These are phyloP conservation scores for Chloebia gouldiae DNA, from an alignment of 2,113 vertebrate genomes.

Conservation along the genomic window DNA sequence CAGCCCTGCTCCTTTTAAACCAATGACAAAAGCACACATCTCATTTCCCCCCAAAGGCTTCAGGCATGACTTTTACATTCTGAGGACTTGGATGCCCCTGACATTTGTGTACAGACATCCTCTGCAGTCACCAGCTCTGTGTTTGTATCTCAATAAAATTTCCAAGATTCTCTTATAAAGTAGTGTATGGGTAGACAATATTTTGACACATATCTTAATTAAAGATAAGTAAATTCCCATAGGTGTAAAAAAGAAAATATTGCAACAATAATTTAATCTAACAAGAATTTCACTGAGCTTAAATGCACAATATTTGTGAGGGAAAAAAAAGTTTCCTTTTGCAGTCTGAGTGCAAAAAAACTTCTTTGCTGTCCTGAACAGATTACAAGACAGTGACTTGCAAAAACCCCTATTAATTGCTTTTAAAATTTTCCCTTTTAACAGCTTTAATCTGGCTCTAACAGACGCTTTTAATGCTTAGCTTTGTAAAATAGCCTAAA, in stretches of 20 bases:
- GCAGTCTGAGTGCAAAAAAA: background rate
- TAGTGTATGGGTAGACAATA: background rate
- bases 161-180: background rate
- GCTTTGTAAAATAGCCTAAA: background rate
- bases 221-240: background rate
- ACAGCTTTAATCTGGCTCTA: background rate
- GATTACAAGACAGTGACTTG: background rate
- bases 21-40: background rate
- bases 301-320: background rate
- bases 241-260: accelerated
- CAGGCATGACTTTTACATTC: accelerated
- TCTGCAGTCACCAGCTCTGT: background rate
- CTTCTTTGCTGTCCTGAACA: background rate
- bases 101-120: background rate
- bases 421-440: background rate
- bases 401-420: background rate
- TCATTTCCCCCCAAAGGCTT: background rate
- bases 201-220: background rate
- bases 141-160: background rate
- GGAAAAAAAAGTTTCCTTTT: background rate
- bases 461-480: background rate
- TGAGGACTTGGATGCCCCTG: background rate
- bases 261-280: background rate
- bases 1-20: background rate
- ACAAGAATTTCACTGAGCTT: background rate